Conservation (phyloP, 2,113 vertebrate genomes). For the Clarias macrocephalus region DNA sequence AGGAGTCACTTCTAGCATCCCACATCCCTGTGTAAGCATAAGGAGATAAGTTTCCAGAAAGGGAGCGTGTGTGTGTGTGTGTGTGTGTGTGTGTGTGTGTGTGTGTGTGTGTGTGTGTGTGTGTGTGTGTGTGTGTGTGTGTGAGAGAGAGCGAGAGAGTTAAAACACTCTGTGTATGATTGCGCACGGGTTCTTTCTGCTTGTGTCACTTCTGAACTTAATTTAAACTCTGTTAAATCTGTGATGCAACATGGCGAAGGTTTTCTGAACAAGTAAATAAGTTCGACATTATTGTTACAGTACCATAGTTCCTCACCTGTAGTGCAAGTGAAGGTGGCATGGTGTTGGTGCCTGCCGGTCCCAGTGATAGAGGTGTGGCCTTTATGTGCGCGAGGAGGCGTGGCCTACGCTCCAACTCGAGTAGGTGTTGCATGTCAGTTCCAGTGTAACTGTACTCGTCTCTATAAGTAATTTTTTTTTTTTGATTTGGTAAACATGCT, state of each 20-base stretch:
- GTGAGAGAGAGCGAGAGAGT: not conserved
- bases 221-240: too few relatives aligned
- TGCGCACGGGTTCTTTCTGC: not conserved
- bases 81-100: constrained; percentile 6
- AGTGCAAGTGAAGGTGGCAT: not conserved
- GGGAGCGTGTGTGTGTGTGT: not conserved
- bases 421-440: not conserved
- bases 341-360: not conserved
- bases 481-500: not conserved
- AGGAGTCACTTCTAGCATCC: not conserved
- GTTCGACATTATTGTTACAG: not conserved
- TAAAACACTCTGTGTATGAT: not conserved
- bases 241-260: not conserved
- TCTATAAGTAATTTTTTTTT: not conserved
- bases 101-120: not conserved
- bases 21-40: not conserved
- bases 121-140: not conserved
- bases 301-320: not conserved
- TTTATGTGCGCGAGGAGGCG: not conserved
- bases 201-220: not conserved
- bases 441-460: not conserved
- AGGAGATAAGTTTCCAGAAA: not conserved
- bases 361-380: not conserved
- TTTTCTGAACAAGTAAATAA: not conserved
- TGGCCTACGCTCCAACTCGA: not conserved